Base-by-base conservation (phyloP, 2,797 vertebrate genomes). In the Morelia viridis region DNA sequence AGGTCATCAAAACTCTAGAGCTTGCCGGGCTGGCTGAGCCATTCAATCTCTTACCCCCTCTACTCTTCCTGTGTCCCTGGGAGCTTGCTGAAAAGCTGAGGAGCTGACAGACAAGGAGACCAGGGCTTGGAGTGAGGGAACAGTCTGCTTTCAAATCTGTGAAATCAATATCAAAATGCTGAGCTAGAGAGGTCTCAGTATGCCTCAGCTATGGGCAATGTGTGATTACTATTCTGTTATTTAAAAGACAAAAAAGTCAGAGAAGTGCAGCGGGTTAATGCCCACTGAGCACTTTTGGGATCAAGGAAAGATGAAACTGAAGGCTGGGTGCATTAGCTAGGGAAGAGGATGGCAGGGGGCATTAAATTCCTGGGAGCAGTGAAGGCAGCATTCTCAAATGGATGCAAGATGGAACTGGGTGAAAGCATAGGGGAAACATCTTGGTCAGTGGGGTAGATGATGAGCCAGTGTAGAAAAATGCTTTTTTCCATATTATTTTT, bases 31-130 rank as follows among this genome's bases (percentile, higher is more conserved):
- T 91, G 15, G 60, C 62, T 89, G 93, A 94, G 84, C 68, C 24
- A n/a, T 26, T 93, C 64, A 87, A 76, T 22, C 61, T 68, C 83
- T 64, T 5, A 89, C 93, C n/a, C 13, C 76, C 57, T 35, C 64
- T 13, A 88, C 57, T 64, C 93, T 11, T 80, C 89, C 88, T 90
- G 90, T 53, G 87, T 93, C 56, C 92, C 46, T 64, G 93, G 85
- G 58, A 89, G 68, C 0, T 28, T 68, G 89, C 85, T 60, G 61
- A 89, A 94, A 94, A 94, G 65, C 31, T 94, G 71, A 90, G 90
- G 91, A 7, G 85, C 35, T 91, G 93, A 76, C 93, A 92, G 93
- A 94, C 92, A 91, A 22, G 85, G 71, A 94, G 94, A 92, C 91
- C 88, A 88, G 92, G 90, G 58, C 76, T 90, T 93, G 89, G 92